Conservation (phyloP, 2,113 vertebrate species). For the Alosa alosa region DNA sequence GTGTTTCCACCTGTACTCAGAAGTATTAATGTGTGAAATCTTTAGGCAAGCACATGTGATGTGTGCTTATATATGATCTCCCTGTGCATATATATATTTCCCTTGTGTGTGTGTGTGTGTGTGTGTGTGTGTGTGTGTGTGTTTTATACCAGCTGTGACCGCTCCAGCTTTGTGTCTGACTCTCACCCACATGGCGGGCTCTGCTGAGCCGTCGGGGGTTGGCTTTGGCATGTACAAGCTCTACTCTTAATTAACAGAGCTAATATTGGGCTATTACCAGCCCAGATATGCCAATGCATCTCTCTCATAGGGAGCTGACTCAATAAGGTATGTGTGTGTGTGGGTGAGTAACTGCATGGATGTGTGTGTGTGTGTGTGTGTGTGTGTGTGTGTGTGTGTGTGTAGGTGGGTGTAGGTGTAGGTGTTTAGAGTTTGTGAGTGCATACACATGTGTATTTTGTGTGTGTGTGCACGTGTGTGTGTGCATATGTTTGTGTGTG, state of each 20-base stretch:
- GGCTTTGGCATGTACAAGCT: background rate
- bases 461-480: background rate
- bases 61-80: background rate
- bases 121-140: background rate
- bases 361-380: background rate
- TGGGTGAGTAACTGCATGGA: background rate
- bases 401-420: background rate
- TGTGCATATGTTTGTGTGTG: background rate
- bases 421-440: background rate
- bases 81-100: background rate
- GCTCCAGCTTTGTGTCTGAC: background rate
- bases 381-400: background rate
- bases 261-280: conserved; percentile 15
- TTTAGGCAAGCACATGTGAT: background rate
- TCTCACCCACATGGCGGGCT: background rate
- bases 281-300: background rate
- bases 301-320: background rate
- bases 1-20: background rate
- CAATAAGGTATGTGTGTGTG: background rate
- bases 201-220: background rate
- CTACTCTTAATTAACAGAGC: conserved; percentile 6
- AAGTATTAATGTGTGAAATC: background rate
- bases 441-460: background rate
- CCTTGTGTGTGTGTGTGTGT: too few species aligned
- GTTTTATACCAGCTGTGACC: background rate